Base-by-base conservation (phyloP, 35 echinoderm and acorn worm species). In the Amphiura filiformis region DNA sequence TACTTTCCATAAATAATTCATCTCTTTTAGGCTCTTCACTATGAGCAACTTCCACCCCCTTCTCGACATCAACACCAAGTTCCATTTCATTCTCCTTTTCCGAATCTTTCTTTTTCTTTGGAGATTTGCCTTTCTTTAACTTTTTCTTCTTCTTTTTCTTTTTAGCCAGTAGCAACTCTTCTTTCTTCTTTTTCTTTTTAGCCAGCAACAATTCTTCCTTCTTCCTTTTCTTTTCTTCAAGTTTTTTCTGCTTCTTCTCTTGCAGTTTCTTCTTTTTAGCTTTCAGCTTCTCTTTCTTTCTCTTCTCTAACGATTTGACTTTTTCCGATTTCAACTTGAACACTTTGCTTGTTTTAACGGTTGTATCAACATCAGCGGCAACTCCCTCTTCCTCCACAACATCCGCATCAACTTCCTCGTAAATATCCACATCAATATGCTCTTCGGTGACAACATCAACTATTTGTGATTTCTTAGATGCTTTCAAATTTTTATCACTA, bases 1-100 rank as follows among this genome's bases (percentile, higher is more conserved):
- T 38, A 0, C 76, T 38, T 86, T 32, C 9, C 15, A 15, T 70
- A 26, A 30, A n/a, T n/a, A 39, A 1, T n/a, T 70, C 20, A 86
- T 75, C 84, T 17, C 42, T 87, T 33, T 41, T 52, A 4, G 32
- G 32, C 33, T 87, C 76, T 56, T 87, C 40, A 79, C 38, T 61
- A 18, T 39, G 0, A 1, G 13, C 18, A 79, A 30, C 14, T 79
- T 87, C 76, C 1, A 18, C 37, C n/a, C 37, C 76, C 0, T n/a
- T 80, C 20, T 33, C n/a, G 20, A n/a, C 34, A 77, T 78, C 75
- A 31, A 37, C 75, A 87, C 39, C 86, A 42, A 13, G 41, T 47
- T 47, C 41, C 41, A 47, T 47, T 17, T 17, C 41, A 47, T 47
- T 47, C 5, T 47, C 41, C 17, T 47, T 47, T 37, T 32, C 28